phyloP scores from a whole-genome alignment of 2,113 vertebrate genomes.

The Pitta sordida region DNA sequence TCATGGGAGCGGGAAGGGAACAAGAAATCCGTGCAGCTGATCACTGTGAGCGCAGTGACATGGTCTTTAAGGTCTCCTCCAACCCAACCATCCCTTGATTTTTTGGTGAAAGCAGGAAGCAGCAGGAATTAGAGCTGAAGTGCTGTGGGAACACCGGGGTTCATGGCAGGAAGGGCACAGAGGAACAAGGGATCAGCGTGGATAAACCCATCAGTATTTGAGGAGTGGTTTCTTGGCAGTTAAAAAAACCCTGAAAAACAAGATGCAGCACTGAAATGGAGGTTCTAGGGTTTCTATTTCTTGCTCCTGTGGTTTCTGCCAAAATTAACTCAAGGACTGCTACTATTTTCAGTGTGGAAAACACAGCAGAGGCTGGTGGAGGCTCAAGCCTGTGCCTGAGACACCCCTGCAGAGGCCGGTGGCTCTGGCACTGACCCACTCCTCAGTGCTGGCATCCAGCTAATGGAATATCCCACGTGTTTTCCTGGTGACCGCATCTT shows the following conservation, averaged over 20 bases:
- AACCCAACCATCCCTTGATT: fast-evolving
- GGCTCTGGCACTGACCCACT: neutral
- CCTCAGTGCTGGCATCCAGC: neutral
- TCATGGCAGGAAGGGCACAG: neutral
- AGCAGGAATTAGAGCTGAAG: neutral
- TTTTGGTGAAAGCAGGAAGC: neutral
- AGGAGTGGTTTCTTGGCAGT: neutral
- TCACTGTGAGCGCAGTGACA: no score
- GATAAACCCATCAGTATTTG: neutral
- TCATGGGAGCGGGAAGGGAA: neutral
- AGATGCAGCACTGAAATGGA: neutral
- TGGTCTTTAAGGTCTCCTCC: neutral
- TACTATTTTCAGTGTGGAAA: neutral
- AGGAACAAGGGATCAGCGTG: neutral
- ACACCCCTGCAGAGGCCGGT: neutral
- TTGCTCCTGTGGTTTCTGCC: neutral
- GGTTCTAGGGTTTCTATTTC: neutral
- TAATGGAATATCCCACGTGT: neutral
- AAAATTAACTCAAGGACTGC: neutral
- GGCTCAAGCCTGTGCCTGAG: neutral
- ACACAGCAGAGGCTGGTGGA: neutral
- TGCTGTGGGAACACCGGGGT: fast-evolving
- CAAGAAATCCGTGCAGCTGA: neutral
- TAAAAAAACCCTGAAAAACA: fast-evolving
- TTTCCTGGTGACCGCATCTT: neutral